phyloP scores from a whole-genome alignment of 1,140 invertebrate species.

The Calliphora vicina region DNA sequence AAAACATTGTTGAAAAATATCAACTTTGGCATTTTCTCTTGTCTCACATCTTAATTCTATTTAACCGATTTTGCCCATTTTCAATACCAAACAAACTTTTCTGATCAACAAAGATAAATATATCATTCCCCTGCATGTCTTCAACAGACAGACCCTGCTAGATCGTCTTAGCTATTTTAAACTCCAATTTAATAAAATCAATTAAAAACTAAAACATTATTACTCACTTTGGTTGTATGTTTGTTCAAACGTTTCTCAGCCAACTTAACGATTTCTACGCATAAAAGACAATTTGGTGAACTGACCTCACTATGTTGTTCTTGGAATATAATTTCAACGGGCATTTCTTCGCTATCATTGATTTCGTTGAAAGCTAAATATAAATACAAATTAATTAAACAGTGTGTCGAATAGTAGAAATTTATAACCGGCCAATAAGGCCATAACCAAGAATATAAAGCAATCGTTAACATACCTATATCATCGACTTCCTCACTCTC shows the following conservation, averaged over 20 bases:
- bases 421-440: too few species aligned
- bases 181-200: too few species aligned
- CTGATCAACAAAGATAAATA: too few species aligned
- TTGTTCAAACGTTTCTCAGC: slow-evolving; percentile 54
- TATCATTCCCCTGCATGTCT: too few species aligned
- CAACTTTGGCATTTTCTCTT: too few species aligned
- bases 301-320: slow-evolving; percentile 39
- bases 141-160: too few species aligned
- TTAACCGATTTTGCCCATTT: too few species aligned
- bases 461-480: not conserved
- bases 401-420: not conserved
- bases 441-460: not conserved
- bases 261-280: slow-evolving; percentile 53
- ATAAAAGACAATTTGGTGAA: slow-evolving; percentile 55
- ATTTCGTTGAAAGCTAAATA: slow-evolving; percentile 46
- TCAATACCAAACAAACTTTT: too few species aligned
- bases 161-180: too few species aligned
- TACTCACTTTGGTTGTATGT: slow-evolving; percentile 43
- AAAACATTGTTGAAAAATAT: too few species aligned
- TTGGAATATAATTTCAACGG: slow-evolving; percentile 56
- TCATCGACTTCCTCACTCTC: slow-evolving; percentile 46
- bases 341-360: slow-evolving; percentile 43
- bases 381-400: not conserved
- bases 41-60: too few species aligned
- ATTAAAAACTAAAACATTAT: not conserved